Conservation (phyloP, 2,113 vertebrate genomes). For the Vimba vimba region DNA sequence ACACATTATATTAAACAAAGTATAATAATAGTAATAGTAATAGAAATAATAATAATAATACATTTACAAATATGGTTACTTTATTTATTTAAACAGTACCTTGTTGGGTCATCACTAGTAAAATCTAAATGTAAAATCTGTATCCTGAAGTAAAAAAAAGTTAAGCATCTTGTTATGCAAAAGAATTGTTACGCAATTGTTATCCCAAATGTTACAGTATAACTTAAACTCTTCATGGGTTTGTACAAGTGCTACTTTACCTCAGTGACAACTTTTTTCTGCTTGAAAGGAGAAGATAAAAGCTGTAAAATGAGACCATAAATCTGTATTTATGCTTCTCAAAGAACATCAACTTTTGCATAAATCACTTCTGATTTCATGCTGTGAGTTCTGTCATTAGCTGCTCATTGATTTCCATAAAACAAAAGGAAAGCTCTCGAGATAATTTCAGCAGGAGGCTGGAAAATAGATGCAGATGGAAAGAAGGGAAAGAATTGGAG, state of each 20-base stretch:
- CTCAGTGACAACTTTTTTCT: background rate
- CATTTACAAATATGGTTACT: too few relatives aligned
- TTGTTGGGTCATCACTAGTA: too few relatives aligned
- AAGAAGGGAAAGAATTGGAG: background rate
- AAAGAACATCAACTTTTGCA: slow-evolving; percentile 58
- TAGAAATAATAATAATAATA: too few relatives aligned
- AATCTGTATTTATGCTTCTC: background rate
- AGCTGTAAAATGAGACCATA: slow-evolving; percentile 49
- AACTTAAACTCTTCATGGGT: background rate
- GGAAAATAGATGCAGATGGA: background rate
- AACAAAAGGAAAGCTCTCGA: slow-evolving; percentile 57
- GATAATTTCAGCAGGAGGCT: slow-evolving; percentile 40
- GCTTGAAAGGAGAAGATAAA: slow-evolving; percentile 48
- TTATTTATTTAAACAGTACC: too few relatives aligned
- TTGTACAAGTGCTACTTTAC: background rate
- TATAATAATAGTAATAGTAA: too few relatives aligned
- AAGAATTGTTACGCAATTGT: background rate
- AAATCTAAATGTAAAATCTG: background rate
- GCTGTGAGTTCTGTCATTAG: slow-evolving; percentile 65
- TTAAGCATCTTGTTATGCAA: background rate
- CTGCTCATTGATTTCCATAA: slow-evolving; percentile 68
- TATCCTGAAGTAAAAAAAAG: background rate
- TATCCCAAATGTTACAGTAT: background rate
- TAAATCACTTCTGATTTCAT: slow-evolving; percentile 72
- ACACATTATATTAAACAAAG: too few relatives aligned